Conservation (phyloP, 2,888 invertebrate species). For the Dichetophora obliterata region DNA sequence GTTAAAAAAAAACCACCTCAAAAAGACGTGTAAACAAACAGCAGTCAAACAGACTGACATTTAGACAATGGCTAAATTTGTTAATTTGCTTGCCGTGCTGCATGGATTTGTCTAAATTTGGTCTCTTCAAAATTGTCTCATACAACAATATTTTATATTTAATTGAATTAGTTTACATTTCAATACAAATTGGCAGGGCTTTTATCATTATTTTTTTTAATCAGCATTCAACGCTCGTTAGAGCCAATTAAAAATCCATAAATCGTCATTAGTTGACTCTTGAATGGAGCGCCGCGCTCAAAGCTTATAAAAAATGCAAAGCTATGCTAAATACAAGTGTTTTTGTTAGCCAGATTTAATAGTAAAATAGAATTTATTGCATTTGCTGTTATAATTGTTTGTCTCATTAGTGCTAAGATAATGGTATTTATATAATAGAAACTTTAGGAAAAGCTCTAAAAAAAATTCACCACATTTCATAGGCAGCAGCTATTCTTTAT, state of each 20-base stretch:
- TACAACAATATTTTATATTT: too few relatives aligned
- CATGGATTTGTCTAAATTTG: too few relatives aligned
- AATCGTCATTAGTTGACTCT: constrained; percentile 16
- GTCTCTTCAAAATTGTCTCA: too few relatives aligned
- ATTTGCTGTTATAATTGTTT: not conserved
- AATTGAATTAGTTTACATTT: not conserved
- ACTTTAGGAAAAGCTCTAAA: constrained; percentile 12
- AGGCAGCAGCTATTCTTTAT: constrained; percentile 54
- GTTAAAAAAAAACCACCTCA: not conserved
- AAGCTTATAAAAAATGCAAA: constrained; percentile 10
- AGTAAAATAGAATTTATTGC: constrained; percentile 8
- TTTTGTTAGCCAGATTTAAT: not conserved
- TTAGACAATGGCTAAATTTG: not conserved
- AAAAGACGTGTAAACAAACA: not conserved
- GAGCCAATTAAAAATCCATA: constrained; percentile 34
- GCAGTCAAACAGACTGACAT: not conserved
- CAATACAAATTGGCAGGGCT: not conserved
- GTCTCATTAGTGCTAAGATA: not conserved
- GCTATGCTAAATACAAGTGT: not conserved
- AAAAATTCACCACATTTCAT: constrained; percentile 58
- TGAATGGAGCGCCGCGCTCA: not conserved
- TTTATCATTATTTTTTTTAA: not conserved
- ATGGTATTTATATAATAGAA: constrained; percentile 21
- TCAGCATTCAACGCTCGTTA: not conserved
- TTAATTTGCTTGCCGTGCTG: not conserved